Percentiles rank a stretch among this genome's conserved stretches.
Conservation (phyloP, 2,888 invertebrate genomes). For the Drosophila koepferae region DNA sequence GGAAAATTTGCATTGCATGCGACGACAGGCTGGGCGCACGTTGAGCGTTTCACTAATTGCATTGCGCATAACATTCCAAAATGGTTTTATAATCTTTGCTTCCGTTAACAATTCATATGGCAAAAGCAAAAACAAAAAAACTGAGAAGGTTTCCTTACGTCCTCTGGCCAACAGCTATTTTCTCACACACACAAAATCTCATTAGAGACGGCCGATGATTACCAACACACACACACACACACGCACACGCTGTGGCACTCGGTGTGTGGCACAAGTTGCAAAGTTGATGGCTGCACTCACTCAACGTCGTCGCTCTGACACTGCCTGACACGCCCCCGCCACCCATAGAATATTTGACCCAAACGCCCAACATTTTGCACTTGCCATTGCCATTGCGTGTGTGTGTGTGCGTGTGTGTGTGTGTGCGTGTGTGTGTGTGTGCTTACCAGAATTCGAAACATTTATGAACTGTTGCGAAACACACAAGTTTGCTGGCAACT, state of each 20-base stretch:
- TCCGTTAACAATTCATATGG: conserved; percentile 63
- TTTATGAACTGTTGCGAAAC: conserved; percentile 42
- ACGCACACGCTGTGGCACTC: conserved; percentile 23
- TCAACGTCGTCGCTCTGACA: conserved; percentile 62
- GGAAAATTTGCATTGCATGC: conserved; percentile 41
- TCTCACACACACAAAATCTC: conserved; percentile 52
- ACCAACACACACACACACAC: conserved; percentile 26
- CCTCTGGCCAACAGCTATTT: conserved; percentile 36
- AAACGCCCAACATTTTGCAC: conserved; percentile 28
- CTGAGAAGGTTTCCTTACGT: conserved; percentile 19
- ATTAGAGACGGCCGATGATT: conserved; percentile 61
- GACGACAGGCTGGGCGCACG: conserved; percentile 15
- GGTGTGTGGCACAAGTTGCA: conserved; percentile 50
- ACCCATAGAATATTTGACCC: neutral
- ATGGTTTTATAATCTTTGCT: conserved; percentile 76
- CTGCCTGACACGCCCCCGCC: conserved; percentile 53
- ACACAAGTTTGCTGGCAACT: conserved; percentile 18
- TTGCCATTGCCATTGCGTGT: conserved; percentile 32
- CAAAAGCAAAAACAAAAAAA: conserved; percentile 14
- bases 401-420: conserved; percentile 5
- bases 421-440: conserved; percentile 16
- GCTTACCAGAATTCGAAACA: conserved; percentile 33
- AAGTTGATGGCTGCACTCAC: conserved; percentile 69
- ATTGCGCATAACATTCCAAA: conserved; percentile 67
- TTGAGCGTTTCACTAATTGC: conserved; percentile 62